A percentile compares a stretch with the other conserved stretches of the same genome.
phyloP scores from a whole-genome alignment of 2,888 invertebrate species.

The Arctia plantaginis region DNA sequence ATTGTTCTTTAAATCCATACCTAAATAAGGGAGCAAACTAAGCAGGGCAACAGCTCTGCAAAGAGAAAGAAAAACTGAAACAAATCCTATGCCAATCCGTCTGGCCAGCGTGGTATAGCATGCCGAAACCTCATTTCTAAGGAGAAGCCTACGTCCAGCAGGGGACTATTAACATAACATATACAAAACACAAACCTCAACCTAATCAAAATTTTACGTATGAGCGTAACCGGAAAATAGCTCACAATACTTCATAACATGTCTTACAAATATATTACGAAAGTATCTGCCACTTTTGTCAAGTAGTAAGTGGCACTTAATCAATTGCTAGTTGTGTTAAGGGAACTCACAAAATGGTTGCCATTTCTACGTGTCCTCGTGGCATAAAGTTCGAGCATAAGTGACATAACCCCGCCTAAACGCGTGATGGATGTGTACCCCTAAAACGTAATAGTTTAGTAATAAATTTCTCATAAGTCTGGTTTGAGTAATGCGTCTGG shows the following conservation, averaged over 20 bases:
- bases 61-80: too few species aligned
- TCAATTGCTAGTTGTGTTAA: slow-evolving; percentile 10
- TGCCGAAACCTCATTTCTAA: too few species aligned
- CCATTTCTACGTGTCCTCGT: slow-evolving; percentile 10
- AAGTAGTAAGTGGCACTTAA: background rate
- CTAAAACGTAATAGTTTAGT: background rate
- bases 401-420: slow-evolving; percentile 1
- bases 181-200: too few species aligned
- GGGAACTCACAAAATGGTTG: slow-evolving; percentile 5
- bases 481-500: background rate
- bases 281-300: slow-evolving; percentile 2
- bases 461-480: background rate
- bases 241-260: background rate
- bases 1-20: background rate
- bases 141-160: too few species aligned
- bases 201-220: background rate
- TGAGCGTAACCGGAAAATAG: background rate
- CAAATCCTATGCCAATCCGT: too few species aligned
- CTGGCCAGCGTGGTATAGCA: too few species aligned
- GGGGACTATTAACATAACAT: too few species aligned
- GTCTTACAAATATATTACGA: slow-evolving; percentile 1
- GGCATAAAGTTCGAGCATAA: slow-evolving; percentile 4
- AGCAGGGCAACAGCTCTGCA: too few species aligned
- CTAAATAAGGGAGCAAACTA: too few species aligned
- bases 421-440: slow-evolving; percentile 1